Base-by-base conservation (phyloP, 2,888 invertebrate species). In the Stomorhina lunata region DNA sequence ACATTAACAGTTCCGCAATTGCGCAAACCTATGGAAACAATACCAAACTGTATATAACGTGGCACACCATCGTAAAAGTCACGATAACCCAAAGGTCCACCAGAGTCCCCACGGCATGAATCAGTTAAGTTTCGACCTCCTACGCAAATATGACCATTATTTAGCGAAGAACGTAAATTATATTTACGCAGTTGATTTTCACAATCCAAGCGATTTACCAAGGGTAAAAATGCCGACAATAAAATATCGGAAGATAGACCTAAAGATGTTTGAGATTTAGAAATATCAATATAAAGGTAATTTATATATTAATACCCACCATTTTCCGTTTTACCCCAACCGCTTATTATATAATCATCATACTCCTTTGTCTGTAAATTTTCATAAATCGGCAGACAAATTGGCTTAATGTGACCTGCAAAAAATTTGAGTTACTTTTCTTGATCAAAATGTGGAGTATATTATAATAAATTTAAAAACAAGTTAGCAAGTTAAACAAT, bases 1-100 rank as follows among this genome's bases (percentile, higher is more conserved):
- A 84, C 84, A 34, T 86, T 89, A 10, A 40, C 88, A 0, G 92
- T 93, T 5, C 91, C 91, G 85, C 95, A 95, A 0, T 90, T 86
- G 0, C 88, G 88, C 0, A 93, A 92, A 0, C 95, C 94, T 82
- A 93, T 93, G 0, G 94, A 94, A 0, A 95, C 94, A 0, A 95
- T 89, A 5, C 95, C 95, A 61, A 87, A 90, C 57, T 90, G 90
- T 20, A 85, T 57, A 17, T 81, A 68, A 59, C 79, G 79, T 20
- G 75, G 17, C 5, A 53, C 22, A 6, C 25, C 66, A 4, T 78
- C 15, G 17, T 85, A 88, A 4, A 63, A 72, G 2, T 84, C 87
- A 0, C 85, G 75, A 2, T 86, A 87, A 17, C 86, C 86, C 12
- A 89, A 71, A 0, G 89, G 89, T 0, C 90, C 89, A 0, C 89